Evolutionary conservation across 1,140 invertebrate species (phyloP), one percentile per base, ranked within the genome.

Genomic region (Anastrepha ludens): DNA sequence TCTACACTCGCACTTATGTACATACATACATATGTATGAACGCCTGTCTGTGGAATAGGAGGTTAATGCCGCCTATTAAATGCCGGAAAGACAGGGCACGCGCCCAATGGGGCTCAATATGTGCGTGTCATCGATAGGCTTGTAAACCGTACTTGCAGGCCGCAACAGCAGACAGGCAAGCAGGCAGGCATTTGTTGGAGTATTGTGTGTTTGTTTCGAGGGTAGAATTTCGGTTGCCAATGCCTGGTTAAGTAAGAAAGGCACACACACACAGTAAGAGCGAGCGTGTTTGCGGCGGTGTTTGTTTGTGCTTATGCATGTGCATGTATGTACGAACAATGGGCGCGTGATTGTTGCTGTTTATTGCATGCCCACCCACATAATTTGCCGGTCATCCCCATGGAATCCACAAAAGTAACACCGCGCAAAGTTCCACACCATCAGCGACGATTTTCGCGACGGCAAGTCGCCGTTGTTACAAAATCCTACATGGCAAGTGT

Each of bases 51-150:
- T 8, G 17, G 70, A n/a, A 41, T 58, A 20, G 47, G n/a, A 81
- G 74, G 74, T 81, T 81, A 81, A 81, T 81, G 74, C 11, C 20
- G 74, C 50, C 44, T 81, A 81, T 81, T 58, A 81, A 81, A 81
- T 81, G n/a, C 74, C 74, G 74, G 74, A 81, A 81, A 81, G 74
- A 81, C 44, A 8, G 17, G 5, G 74, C 44, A 81, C 41, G 50
- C 41, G 74, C 74, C 70, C 70, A 74, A 47, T 58, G 47, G 47
- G 47, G 11, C 47, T 81, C 2, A 81, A 81, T 47, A 81, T 81
- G 50, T 13, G 74, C 50, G 47, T 81, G 74, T n/a, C 8, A 81
- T 81, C 74, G 74, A 81, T 81, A 81, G 50, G 20, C 9, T 6
- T 55, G n/a, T 8, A n/a, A 55, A n/a, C 47, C 2, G 29, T 50